Conservation (phyloP, 2,113 vertebrate species). For the Ia io region DNA sequence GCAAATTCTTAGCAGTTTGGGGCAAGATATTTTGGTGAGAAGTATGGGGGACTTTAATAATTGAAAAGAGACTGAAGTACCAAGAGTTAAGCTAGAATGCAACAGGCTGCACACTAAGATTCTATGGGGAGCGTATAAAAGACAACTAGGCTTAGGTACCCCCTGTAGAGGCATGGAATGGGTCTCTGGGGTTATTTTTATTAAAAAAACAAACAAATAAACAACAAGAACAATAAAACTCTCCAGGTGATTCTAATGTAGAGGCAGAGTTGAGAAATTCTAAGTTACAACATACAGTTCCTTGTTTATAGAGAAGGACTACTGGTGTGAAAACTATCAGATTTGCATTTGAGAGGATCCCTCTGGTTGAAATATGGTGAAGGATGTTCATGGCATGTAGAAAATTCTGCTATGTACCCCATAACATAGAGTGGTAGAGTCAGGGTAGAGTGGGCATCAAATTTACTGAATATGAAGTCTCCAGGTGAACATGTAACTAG, state of each 20-base stretch:
- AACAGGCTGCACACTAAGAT: background rate
- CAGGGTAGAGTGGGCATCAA: background rate
- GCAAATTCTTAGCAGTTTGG: background rate
- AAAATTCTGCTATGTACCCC: background rate
- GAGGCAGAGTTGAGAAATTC: background rate
- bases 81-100: background rate
- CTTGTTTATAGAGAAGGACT: background rate
- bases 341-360: background rate
- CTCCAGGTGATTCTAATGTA: background rate
- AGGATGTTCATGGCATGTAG: background rate
- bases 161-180: background rate
- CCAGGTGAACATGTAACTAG: background rate
- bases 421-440: background rate
- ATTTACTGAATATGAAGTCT: background rate
- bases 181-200: background rate
- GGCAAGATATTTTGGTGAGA: background rate
- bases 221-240: background rate
- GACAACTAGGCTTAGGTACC: background rate
- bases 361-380: background rate
- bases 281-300: background rate
- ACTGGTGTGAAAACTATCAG: background rate
- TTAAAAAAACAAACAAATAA: background rate
- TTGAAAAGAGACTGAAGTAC: background rate
- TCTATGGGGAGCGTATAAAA: background rate
- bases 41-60: background rate